Conservation (phyloP, 35 echinoderm and acorn worm genomes). For the Holothuria glaberrima region DNA sequence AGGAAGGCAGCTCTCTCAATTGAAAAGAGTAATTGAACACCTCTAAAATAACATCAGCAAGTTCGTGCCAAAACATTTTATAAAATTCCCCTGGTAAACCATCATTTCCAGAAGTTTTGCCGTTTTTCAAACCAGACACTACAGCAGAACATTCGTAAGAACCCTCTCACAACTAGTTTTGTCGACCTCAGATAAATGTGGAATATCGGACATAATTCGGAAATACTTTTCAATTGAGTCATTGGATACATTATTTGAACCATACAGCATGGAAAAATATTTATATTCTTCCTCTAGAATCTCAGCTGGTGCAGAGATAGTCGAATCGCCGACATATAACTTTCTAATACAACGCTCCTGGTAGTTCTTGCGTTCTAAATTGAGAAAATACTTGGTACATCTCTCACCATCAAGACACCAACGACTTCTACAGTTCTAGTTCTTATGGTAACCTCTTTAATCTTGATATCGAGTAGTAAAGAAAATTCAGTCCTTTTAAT, state of each 20-base stretch:
- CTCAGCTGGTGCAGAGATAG: no score
- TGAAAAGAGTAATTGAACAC: constrained; percentile 13
- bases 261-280: constrained; percentile 6
- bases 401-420: constrained; percentile 11
- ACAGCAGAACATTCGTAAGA: constrained; percentile 17
- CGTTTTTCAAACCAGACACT: constrained; percentile 8
- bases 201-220: background rate
- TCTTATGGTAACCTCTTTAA: constrained; percentile 20
- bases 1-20: constrained; percentile 9
- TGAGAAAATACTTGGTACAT: background rate
- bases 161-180: background rate
- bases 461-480: constrained; percentile 3
- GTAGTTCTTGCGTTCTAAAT: constrained; percentile 34
- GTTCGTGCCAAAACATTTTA: constrained; percentile 15
- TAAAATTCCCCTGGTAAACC: background rate
- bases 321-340: constrained; percentile 10
- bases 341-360: constrained; percentile 21
- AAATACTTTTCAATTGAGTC: background rate
- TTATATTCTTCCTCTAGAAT: background rate
- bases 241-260: constrained; percentile 12
- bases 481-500: background rate
- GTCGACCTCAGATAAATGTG: constrained; percentile 17
- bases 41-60: constrained; percentile 29
- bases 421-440: constrained; percentile 10
- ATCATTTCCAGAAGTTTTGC: constrained; percentile 32